Evolutionary conservation across 1,140 invertebrate species (phyloP).

Genomic region (Episyrphus balteatus): DNA sequence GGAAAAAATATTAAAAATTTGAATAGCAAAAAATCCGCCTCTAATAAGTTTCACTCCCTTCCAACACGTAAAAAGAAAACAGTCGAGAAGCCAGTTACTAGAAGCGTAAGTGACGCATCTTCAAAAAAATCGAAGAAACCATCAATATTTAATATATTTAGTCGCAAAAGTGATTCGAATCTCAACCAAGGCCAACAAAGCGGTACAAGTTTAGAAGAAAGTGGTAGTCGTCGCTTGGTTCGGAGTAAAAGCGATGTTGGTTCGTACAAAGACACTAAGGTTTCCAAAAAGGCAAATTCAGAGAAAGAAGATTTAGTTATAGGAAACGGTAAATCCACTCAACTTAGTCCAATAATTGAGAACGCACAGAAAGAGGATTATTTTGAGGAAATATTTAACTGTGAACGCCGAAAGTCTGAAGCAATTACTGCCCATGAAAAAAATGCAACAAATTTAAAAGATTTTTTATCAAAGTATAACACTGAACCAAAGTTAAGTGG

Average conservation of each 20-base stretch:
- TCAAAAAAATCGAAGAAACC: slow-evolving; percentile 37
- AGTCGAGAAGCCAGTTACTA: slow-evolving; percentile 19
- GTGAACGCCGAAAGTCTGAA: slow-evolving; percentile 31
- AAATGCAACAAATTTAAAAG: slow-evolving; percentile 12
- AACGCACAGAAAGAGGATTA: slow-evolving; percentile 53
- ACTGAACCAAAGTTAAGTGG: too few species aligned
- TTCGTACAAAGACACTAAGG: slow-evolving; percentile 5
- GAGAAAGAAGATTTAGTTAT: slow-evolving; percentile 3
- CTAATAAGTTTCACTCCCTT: slow-evolving; percentile 28
- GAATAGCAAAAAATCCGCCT: neutral
- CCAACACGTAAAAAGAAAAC: slow-evolving; percentile 28
- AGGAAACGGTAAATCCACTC: slow-evolving; percentile 39
- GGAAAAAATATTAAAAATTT: slow-evolving; percentile 34
- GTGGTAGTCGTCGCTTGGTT: slow-evolving; percentile 24
- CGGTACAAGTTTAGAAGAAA: slow-evolving; percentile 28
- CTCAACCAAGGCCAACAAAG: slow-evolving; percentile 18
- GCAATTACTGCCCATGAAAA: slow-evolving; percentile 32
- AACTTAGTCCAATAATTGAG: slow-evolving; percentile 68
- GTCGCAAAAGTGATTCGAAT: slow-evolving; percentile 33
- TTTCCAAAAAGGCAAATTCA: slow-evolving; percentile 4
- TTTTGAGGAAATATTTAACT: slow-evolving; percentile 39
- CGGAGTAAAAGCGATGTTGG: slow-evolving; percentile 60
- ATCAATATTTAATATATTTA: slow-evolving; percentile 49
- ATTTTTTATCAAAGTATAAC: too few species aligned
- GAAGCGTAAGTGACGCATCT: slow-evolving; percentile 44